Base-by-base conservation (phyloP, 2,888 invertebrate genomes). In the Napeogenes inachia region DNA sequence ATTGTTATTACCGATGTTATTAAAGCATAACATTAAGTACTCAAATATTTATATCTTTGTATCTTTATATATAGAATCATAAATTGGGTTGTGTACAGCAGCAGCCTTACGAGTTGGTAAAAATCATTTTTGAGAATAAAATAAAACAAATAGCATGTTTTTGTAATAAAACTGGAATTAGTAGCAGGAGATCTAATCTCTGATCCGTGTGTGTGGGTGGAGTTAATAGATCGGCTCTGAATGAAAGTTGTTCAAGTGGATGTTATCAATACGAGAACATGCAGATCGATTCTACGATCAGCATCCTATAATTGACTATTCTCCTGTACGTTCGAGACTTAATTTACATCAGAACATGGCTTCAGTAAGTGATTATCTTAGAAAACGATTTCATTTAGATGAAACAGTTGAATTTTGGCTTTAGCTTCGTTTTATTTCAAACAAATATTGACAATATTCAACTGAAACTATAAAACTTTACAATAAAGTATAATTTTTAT, bases 181-280 rank as follows among this genome's bases (percentile, higher is more conserved):
- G 32, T 45, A 69, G 80, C 79, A 8, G 30, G 72, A 72, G 79
- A 84, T 84, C 77, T 86, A 84, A 84, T 66, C 55, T 70, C 73
- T 71, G 66, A 70, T 75, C 75, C 76, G 81, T 79, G 74, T 64
- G 83, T 84, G 87, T 89, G 82, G 87, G 88, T 79, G 84, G 83
- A 80, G 81, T 79, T 77, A 82, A 87, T 83, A 78, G 82, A 82
- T 83, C 76, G 73, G 69, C 76, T 77, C 65, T 60, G 73, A 79
- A 85, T 75, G 84, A 84, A 86, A 86, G 84, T 87, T 84, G 85
- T 85, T 82, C 81, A 84, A 21, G 82, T 82, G 85, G 83, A 85
- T 87, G 82, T 82, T 86, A 87, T 87, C 86, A 79, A 82, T 82
- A 76, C 75, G 75, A 76, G 79, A 82, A 84, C 81, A 85, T 76